Evolutionary conservation across 2,113 vertebrate species (phyloP), one percentile per base, ranked within the genome.

Genomic region (Agelaius phoeniceus): DNA sequence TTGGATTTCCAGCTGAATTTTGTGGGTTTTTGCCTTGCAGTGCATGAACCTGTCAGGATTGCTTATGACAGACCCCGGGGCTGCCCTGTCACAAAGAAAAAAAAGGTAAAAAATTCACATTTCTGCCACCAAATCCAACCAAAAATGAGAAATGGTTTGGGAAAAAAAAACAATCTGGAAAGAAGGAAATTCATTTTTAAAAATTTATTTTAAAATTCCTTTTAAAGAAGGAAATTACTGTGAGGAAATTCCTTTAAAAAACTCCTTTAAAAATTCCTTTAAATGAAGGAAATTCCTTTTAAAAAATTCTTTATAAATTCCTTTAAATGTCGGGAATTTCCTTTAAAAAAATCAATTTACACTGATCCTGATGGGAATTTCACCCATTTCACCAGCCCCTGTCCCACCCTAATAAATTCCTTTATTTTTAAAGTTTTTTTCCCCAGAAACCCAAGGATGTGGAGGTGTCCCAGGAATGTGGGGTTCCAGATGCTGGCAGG

Each of bases 21-120:
- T 71, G 77, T 58, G 30, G 81, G 33, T 52, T 84, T 97, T 93
- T 94, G 88, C 91, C 85, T 96, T 97, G 28, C 88, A 98, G 98
- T 98, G 76, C 98, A 98, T 1, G 98, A 98, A 62, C 98, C 98
- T 37, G 98, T 98, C 65, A 96, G 98, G 52, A 98, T 98, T 18
- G 98, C 98, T 57, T 98, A 98, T 7, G 98, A 98, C 77, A 97
- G 98, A 73, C 98, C 98, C 43, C 95, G 96, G 37, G 98, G 98
- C 15, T 98, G 97, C 72, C 94, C 97, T 2, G 19, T 96, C 20
- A 97, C 97, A 23, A 98, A 97, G 94, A 98, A 97, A 74, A 98
- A 98, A 97, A 98, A 98, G 98, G 98, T 98, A 93, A 98, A 97
- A 28, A 68, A 26, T 41, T 59, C 20, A 16, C 27, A 7, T 19